Evolutionary conservation across 2,888 invertebrate genomes (phyloP), one percentile per base, ranked within the genome.

Genomic region (Drosophila ustulata): DNA sequence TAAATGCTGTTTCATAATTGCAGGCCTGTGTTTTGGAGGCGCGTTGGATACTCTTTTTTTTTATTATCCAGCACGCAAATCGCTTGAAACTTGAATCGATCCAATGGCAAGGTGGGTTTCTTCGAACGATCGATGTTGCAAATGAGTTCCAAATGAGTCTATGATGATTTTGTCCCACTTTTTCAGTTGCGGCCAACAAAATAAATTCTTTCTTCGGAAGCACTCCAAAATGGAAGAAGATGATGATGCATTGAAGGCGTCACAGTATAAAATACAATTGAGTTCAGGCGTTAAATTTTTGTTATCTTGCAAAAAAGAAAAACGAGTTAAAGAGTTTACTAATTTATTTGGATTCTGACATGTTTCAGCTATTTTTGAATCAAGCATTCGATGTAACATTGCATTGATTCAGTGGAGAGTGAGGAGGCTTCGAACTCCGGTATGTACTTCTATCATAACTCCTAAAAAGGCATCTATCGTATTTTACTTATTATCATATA

Each of bases 381-480:
- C 58, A 49, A 63, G 64, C 61, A 68, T 30, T 74, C 59, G 56
- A 59, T 79, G 66, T 71, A 18, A 49, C 32, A 63, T 57, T 58
- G 23, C 64, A 59, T 66, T 66, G 62, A 66, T 43, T 66, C 45
- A 72, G 75, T 75, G 75, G 80, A 75, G 72, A 66, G 68, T 57
- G 53, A 63, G 64, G 53, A 63, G 64, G 75, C 69, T 63, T 58
- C 65, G 43, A 66, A 75, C 39, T 50, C 56, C 58, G 80, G 80
- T 80, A 80, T 45, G 80, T 80, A 80, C 80, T 80, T 82, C 82
- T 80, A 74, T 80, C 77, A 71, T 82, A 82, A 69, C 81, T 78
- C 74, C 78, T 32, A 50, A 59, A 59, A 37, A 51, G 71, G 64
- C 75, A 50, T 41, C 23, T 61, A 50, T 41, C 23, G 58, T 28